Base-by-base conservation (phyloP, 2,888 invertebrate genomes). In the Elmis aenea region DNA sequence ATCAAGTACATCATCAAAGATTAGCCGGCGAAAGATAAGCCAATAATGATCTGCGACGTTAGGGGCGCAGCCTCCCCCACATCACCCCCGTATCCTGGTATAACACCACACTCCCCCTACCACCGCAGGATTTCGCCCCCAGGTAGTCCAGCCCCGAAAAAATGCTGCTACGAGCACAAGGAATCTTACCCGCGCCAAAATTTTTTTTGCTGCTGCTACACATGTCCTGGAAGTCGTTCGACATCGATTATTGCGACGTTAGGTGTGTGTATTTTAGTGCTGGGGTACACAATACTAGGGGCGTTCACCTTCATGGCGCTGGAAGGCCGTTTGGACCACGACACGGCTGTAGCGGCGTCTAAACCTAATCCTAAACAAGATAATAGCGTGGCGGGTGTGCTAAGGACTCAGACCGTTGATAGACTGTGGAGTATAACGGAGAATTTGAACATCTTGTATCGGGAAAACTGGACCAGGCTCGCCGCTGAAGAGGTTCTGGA, bases 271-370 rank as follows among this genome's bases (percentile, higher is more conserved):
- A 78, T 83, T 50, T 76, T 95, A 34, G 92, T 95, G 10, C 77
- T 95, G 26, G 83, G 84, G 8, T 96, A 96, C 72, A 91, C 93
- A 46, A 78, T 94, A 29, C 76, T 93, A 55, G 95, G 95, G 8
- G 94, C 91, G 13, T 85, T 93, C 59, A 80, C 92, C 39, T 96
- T 95, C 69, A 84, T 87, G 67, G 83, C 85, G 8, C 71, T 90
- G 35, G 89, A 90, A 65, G 87, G 86, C 33, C 62, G 64, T 5
- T 41, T 62, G n/a, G 57, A 60, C 26, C 59, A 62, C 21, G 79
- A 78, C 52, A 78, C 77, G 2, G 75, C 79, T 3, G 79, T 79
- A 25, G 80, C 81, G 3, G 79, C 79, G 4, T 77, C 80, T 1
- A 77, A 78, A 57, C 74, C 76, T 23, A 75, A 76, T 55, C 75